Percentiles rank a stretch among this genome's conserved stretches.
Conservation (phyloP, 2,888 invertebrate genomes). For the Habrosyne pyritoides region DNA sequence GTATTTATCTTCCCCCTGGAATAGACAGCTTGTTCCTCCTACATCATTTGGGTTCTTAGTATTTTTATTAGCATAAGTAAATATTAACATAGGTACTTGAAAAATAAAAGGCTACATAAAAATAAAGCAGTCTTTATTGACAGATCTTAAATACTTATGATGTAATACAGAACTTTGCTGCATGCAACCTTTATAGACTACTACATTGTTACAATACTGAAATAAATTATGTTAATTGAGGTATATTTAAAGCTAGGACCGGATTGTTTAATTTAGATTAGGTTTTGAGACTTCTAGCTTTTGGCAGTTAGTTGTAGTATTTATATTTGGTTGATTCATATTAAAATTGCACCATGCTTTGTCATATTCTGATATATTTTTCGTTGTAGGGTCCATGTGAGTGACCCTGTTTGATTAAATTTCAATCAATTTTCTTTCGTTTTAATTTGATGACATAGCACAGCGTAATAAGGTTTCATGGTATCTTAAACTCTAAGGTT, state of each 20-base stretch:
- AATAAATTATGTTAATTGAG: slow-evolving; percentile 59
- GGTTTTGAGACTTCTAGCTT: slow-evolving; percentile 13
- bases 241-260: slow-evolving; percentile 42
- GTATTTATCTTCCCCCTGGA: background rate
- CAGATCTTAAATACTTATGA: slow-evolving; percentile 60
- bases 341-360: slow-evolving; percentile 9
- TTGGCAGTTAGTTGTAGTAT: slow-evolving; percentile 16
- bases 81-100: slow-evolving; percentile 13
- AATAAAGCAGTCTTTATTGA: slow-evolving; percentile 75
- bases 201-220: slow-evolving; percentile 53
- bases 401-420: background rate
- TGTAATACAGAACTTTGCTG: slow-evolving; percentile 28
- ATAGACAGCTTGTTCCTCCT: too few relatives aligned
- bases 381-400: background rate
- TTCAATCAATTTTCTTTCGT: background rate
- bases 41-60: too few relatives aligned
- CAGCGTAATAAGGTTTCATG: slow-evolving; percentile 14
- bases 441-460: slow-evolving; percentile 13
- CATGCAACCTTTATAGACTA: slow-evolving; percentile 45
- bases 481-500: slow-evolving; percentile 86
- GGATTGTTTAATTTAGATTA: slow-evolving; percentile 21
- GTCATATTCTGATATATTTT: background rate
- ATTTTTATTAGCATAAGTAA: too few relatives aligned
- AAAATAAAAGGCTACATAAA: slow-evolving; percentile 34
- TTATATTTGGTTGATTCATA: slow-evolving; percentile 10